Evolutionary conservation across 2,888 invertebrate species (phyloP).

Genomic region (Gymnosoma rotundatum): DNA sequence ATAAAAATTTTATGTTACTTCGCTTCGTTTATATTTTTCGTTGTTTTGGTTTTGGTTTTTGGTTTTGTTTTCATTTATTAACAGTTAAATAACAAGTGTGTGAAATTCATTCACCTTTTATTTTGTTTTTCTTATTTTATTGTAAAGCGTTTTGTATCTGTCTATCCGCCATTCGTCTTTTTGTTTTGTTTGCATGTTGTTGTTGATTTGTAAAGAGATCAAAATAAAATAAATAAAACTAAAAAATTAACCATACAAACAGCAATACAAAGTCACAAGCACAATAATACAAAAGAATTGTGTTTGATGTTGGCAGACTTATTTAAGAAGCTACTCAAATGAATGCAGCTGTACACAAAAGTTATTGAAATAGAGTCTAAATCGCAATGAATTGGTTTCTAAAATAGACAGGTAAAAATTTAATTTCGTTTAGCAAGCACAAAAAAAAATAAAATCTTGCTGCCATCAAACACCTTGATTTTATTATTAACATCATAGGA

Average conservation of each 20-base stretch:
- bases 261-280: background rate
- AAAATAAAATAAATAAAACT: conserved; percentile 8
- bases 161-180: conserved; percentile 1
- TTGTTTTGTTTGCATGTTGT: conserved; percentile 46
- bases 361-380: too few relatives aligned
- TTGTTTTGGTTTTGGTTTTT: background rate
- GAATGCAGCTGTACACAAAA: too few relatives aligned
- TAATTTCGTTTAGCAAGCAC: too few relatives aligned
- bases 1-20: too few relatives aligned
- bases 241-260: background rate
- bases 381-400: too few relatives aligned
- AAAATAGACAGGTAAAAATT: too few relatives aligned
- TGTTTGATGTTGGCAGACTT: background rate
- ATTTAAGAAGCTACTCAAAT: too few relatives aligned
- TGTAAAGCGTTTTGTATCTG: conserved; percentile 24
- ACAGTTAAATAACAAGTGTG: conserved; percentile 40
- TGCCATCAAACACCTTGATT: too few relatives aligned
- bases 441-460: too few relatives aligned
- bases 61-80: conserved; percentile 39
- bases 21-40: too few relatives aligned
- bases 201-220: conserved; percentile 39
- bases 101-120: conserved; percentile 61
- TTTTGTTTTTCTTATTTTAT: conserved; percentile 6
- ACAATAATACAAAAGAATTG: background rate
- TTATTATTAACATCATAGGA: too few relatives aligned